These are phyloP conservation scores for Tanytarsus gracilentus DNA, from an alignment of 2,888 invertebrate species.

Conservation along the genomic window DNA sequence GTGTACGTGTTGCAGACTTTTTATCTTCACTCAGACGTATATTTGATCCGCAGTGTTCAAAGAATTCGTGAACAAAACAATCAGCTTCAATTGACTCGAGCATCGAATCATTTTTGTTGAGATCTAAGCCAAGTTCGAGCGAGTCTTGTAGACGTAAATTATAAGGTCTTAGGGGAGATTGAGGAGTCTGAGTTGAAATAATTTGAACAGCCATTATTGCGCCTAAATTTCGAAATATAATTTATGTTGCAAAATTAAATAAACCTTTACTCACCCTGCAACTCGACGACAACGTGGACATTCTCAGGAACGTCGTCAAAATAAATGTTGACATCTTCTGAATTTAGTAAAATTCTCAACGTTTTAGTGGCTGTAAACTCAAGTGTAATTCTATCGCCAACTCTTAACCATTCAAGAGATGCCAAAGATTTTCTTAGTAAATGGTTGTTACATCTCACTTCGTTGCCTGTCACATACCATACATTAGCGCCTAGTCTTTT, in stretches of 20 bases:
- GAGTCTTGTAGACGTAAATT: conserved; percentile 51
- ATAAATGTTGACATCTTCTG: conserved; percentile 67
- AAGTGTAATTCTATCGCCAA: conserved; percentile 68
- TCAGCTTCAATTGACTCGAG: conserved; percentile 43
- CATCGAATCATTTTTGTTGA: conserved; percentile 45
- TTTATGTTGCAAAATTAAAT: too few relatives aligned
- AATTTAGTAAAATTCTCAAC: conserved; percentile 69
- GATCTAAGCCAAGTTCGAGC: conserved; percentile 51
- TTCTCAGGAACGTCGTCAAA: conserved; percentile 72
- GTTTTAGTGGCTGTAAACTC: conserved; percentile 60
- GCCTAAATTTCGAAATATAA: too few relatives aligned
- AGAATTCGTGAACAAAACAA: conserved; percentile 57
- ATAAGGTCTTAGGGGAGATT: conserved; percentile 43
- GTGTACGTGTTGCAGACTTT: conserved; percentile 60
- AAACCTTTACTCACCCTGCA: too few relatives aligned
- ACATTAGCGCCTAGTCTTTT: conserved; percentile 55
- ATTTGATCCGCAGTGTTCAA: conserved; percentile 76
- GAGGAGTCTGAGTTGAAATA: conserved; percentile 53
- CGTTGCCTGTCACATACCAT: conserved; percentile 50
- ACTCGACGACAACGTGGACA: conserved; percentile 73
- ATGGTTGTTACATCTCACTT: conserved; percentile 58
- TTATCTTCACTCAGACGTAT: conserved; percentile 58
- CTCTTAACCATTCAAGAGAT: conserved; percentile 69
- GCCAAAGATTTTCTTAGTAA: conserved; percentile 55
- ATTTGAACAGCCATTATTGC: conserved; percentile 68